These are phyloP conservation scores for Hylia prasina DNA, from an alignment of 2,113 vertebrate genomes.

Conservation along the genomic window DNA sequence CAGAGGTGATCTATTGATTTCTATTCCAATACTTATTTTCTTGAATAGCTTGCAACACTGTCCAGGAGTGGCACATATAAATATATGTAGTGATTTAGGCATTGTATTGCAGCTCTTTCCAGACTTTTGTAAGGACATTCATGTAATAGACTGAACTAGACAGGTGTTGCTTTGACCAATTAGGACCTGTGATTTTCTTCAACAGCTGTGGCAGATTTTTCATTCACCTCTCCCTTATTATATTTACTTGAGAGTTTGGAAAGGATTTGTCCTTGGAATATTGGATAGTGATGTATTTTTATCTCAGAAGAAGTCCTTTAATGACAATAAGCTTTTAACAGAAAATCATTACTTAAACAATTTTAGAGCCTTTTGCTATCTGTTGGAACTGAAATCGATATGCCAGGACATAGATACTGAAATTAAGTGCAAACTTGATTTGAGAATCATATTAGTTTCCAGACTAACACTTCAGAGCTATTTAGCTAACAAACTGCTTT, in stretches of 20 bases:
- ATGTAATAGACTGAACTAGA: background rate
- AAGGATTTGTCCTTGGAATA: background rate
- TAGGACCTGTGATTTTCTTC: background rate
- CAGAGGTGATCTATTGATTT: background rate
- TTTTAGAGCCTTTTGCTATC: background rate
- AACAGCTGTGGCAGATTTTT: background rate
- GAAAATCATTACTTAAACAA: slow-evolving; percentile 17
- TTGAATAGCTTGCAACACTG: background rate
- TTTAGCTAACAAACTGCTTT: slow-evolving; percentile 7
- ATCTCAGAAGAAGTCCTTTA: background rate
- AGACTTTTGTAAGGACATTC: background rate
- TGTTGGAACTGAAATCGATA: slow-evolving; percentile 31
- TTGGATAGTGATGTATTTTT: background rate
- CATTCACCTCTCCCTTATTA: background rate
- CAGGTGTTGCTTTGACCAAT: background rate
- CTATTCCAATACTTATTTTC: background rate
- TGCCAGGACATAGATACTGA: background rate
- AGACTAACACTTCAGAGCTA: background rate
- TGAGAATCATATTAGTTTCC: background rate
- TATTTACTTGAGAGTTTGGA: background rate
- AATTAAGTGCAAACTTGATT: slow-evolving; percentile 3
- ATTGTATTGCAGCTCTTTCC: background rate
- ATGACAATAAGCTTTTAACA: background rate
- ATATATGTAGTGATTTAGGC: background rate
- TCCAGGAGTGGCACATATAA: background rate